Conservation (phyloP, 2,797 vertebrate genomes). For the Chloroceryle inda region DNA sequence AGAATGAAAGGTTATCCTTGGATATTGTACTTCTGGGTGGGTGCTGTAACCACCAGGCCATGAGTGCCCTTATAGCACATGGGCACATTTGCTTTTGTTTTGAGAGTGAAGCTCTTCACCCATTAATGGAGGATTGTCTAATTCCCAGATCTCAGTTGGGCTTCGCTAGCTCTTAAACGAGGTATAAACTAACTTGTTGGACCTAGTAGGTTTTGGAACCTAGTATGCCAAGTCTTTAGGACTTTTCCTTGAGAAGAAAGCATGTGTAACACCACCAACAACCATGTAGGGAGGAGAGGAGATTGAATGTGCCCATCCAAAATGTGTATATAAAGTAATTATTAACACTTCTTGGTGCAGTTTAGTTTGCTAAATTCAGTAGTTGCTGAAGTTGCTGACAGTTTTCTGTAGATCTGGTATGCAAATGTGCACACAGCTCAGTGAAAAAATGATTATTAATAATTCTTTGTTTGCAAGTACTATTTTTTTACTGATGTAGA, state of each 20-base stretch:
- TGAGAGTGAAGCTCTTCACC: neutral
- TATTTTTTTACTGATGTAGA: neutral
- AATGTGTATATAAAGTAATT: neutral
- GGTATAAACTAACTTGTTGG: neutral
- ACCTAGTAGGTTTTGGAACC: neutral
- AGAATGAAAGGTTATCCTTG: neutral
- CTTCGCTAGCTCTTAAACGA: neutral
- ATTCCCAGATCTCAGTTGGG: neutral
- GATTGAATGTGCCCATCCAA: neutral
- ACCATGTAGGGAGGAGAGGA: neutral
- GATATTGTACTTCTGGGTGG: neutral
- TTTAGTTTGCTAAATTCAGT: conserved; percentile 20
- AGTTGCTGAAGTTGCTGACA: neutral
- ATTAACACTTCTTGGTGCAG: neutral
- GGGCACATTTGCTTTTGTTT: neutral
- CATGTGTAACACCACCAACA: neutral
- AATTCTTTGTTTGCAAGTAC: neutral
- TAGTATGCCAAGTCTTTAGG: neutral
- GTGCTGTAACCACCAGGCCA: neutral
- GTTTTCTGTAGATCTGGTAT: neutral
- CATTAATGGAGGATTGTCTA: neutral
- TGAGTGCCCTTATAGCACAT: neutral
- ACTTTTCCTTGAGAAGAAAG: neutral
- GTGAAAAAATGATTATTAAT: neutral
- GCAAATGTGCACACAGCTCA: neutral